Evolutionary conservation across 2,797 vertebrate genomes (phyloP), one percentile per base, ranked within the genome.

Genomic region (Valencia hispanica): DNA sequence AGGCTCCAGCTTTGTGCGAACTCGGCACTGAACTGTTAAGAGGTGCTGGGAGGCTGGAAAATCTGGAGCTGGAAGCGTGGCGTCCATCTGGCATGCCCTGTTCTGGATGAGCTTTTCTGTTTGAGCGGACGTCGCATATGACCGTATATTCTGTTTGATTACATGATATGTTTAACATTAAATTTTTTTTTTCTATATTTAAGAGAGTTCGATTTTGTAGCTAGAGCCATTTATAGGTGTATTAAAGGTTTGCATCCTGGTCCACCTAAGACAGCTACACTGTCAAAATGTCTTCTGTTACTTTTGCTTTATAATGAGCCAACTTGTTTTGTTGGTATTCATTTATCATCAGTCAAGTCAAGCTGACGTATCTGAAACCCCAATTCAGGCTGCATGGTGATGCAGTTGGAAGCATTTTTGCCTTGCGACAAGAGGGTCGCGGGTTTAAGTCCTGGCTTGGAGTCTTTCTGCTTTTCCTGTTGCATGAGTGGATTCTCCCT

Each of bases 61-160:
- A 43, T 9, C n/a, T 34, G 9, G 47, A 53, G 36, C 32, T 66
- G n/a, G 48, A 36, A 10, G 15, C 71, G 5, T n/a, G 12, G 11
- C 3, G 53, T 41, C 50, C 72, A 11, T 51, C 34, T 36, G 59
- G 20, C 18, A 51, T 2, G 12, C 48, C 5, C 53, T 15, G 53
- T 17, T 59, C 51, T 34, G 25, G 63, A 43, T 70, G 15, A n/a
- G 34, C n/a, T 57, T 78, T 75, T 68, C 47, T 59, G 43, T 32
- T 41, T 14, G 17, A 51, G 34, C 25, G 5, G 11, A 20, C 12
- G 6, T 70, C 9, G 10, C 30, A n/a, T 25, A 3, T 25, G 32
- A 51, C 63, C 18, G 41, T 1, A 6, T 61, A n/a, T 71, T 63
- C 12, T 78, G 53, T 27, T 68, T 30, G 9, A 48, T 59, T 15